Percentiles rank a stretch among this genome's conserved stretches.
phyloP scores from a whole-genome alignment of 2,113 vertebrate species.

The Orthonyx spaldingii region DNA sequence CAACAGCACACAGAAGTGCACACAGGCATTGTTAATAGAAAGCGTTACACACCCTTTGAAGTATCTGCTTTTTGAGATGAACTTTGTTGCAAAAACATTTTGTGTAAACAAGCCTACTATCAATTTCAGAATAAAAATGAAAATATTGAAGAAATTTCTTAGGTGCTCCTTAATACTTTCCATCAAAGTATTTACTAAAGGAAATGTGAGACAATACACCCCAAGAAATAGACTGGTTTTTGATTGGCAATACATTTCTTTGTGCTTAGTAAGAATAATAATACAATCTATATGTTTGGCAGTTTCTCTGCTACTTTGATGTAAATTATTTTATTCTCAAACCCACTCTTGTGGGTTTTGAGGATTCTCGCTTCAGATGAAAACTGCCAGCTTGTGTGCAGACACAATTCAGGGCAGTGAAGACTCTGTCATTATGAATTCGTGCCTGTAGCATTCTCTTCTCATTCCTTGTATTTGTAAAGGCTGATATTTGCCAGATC shows the following conservation, averaged over 20 bases:
- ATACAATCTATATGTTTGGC: neutral
- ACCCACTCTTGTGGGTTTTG: neutral
- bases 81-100: neutral
- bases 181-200: neutral
- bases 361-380: neutral
- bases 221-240: neutral
- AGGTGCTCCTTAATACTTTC: neutral
- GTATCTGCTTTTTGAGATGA: neutral
- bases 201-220: neutral
- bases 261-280: neutral
- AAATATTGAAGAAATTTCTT: neutral
- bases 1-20: neutral
- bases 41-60: neutral
- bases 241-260: neutral
- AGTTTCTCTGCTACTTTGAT: neutral
- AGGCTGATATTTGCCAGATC: neutral
- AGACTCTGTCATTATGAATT: neutral
- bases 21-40: neutral
- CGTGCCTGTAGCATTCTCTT: neutral
- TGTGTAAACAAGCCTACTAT: neutral
- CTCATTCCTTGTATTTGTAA: neutral
- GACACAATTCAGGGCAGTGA: neutral
- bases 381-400: neutral
- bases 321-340: neutral
- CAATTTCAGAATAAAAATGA: neutral